Base-by-base conservation (phyloP, 2,888 invertebrate species). In the Catocala fraxini region DNA sequence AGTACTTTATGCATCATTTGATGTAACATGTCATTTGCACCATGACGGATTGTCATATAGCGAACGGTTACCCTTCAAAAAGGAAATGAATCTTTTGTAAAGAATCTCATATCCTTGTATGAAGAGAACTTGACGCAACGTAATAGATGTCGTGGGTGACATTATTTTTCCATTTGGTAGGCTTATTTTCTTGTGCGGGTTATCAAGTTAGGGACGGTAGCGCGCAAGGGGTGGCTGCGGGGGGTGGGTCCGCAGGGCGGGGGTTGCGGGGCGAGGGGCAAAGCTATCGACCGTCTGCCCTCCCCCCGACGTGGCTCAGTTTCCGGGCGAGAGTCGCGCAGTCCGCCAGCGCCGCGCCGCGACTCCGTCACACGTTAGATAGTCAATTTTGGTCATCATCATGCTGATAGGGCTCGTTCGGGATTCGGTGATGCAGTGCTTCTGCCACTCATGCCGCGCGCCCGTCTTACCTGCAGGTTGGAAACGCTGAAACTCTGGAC, bases 371-470 rank as follows among this genome's bases (percentile, higher is more conserved):
- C 85, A 86, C 90, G 85, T 89, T 92, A 93, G 92, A 91, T 91
- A 93, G 93, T 89, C 86, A 87, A 92, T 89, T 63, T 90, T 81
- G 79, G 84, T 90, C 87, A 85, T 87, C 91, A 92, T 83, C 90
- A 98, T 98, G 98, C 95, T 98, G 95, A 97, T 98, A 95, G 97
- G 97, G 91, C 96, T 98, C 87, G 97, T 98, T 90, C 97, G 97
- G 93, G 97, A 98, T 93, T 98, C 98, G 90, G 97, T 98, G 91
- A 96, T 98, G 96, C 97, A 97, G 96, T 98, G 98, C 95, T 98
- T 98, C 95, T 98, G 98, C 95, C 97, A 98, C 95, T 97, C 97
- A 93, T 98, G 98, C 96, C 97, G 97, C 90, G 97, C 97, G 84
- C 97, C 98, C 78, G 95, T 96, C 82, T 90, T 97, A 87, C 96